phyloP scores from a whole-genome alignment of 2,888 invertebrate species.

The Xestia ashworthii region DNA sequence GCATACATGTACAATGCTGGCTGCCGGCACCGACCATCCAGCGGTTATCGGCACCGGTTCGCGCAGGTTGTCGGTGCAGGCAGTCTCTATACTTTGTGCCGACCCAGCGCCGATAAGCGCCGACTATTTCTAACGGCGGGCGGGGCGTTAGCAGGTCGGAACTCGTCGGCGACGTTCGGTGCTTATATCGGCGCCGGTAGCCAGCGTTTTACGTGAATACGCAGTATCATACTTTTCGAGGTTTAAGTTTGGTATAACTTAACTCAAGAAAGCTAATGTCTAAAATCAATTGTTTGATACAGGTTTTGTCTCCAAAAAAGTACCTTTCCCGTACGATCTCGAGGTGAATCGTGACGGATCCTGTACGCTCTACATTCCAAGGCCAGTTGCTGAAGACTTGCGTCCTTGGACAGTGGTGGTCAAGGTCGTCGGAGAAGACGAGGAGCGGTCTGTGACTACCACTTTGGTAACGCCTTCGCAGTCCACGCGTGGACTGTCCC shows the following conservation, averaged over 20 bases:
- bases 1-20: no score
- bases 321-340: constrained; percentile 68
- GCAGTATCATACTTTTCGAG: not conserved
- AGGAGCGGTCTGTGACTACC: constrained; percentile 70
- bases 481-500: not conserved
- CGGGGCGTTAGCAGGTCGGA: no score
- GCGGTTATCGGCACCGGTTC: no score
- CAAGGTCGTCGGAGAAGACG: constrained; percentile 71
- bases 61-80: no score
- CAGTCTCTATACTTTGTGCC: no score
- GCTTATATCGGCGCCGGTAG: no score
- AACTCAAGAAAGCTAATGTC: not conserved
- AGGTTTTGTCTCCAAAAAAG: constrained; percentile 77
- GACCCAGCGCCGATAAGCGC: no score
- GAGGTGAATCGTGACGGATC: constrained; percentile 52
- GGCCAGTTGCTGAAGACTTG: constrained; percentile 71
- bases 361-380: constrained; percentile 70
- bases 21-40: no score
- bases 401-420: constrained; percentile 82
- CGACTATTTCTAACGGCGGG: no score
- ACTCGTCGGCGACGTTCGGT: no score
- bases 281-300: constrained; percentile 14
- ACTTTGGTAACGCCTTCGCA: not conserved
- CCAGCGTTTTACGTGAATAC: no score
- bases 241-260: not conserved